These are phyloP conservation scores for Aythya baeri DNA, from an alignment of 2,113 vertebrate genomes.

Conservation along the genomic window DNA sequence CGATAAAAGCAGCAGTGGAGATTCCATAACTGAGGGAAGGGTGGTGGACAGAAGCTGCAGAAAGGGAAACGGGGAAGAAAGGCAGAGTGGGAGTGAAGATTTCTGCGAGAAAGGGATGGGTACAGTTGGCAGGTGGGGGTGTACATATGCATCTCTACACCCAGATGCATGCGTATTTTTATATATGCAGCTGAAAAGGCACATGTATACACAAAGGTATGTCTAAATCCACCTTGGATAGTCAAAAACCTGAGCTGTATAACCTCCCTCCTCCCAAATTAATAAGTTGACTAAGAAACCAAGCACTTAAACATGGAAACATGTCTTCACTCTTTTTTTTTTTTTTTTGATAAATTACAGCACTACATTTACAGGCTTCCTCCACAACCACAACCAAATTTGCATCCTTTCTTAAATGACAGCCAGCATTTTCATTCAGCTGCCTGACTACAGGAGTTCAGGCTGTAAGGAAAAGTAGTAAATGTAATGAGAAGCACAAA, in stretches of 20 bases:
- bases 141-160: background rate
- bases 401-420: background rate
- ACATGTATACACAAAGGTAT: background rate
- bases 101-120: background rate
- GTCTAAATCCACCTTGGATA: background rate
- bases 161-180: background rate
- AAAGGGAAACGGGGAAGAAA: background rate
- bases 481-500: background rate
- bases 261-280: background rate
- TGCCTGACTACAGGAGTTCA: background rate
- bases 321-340: background rate
- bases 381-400: background rate
- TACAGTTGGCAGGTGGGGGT: conserved; percentile 9
- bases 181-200: background rate
- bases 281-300: background rate
- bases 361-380: background rate
- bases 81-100: background rate
- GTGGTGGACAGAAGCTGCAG: background rate
- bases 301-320: background rate
- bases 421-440: background rate
- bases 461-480: background rate
- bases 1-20: background rate
- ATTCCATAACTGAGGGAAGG: conserved; percentile 9
- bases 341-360: background rate
- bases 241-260: background rate